These are phyloP conservation scores for Apus apus DNA, from an alignment of 2,113 vertebrate genomes.

Conservation along the genomic window DNA sequence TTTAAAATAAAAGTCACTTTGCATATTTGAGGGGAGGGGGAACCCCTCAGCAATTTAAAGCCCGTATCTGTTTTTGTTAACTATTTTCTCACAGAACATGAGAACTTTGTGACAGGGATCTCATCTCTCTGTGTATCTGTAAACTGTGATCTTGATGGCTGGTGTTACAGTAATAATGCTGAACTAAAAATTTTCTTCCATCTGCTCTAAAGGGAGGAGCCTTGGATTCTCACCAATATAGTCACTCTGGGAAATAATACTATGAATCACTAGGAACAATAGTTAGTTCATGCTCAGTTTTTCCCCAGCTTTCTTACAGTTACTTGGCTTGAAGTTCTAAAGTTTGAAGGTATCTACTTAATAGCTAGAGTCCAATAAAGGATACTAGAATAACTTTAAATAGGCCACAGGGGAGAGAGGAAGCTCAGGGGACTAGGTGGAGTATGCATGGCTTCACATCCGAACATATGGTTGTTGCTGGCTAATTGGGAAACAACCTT, in stretches of 20 bases:
- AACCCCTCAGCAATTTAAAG: neutral
- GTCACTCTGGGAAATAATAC: neutral
- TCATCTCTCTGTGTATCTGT: neutral
- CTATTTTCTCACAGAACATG: neutral
- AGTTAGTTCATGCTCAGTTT: neutral
- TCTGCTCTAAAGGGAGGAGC: neutral
- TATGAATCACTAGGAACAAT: conserved; percentile 34
- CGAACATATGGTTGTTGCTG: neutral
- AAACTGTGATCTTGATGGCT: neutral
- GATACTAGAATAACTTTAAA: neutral
- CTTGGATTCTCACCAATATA: neutral
- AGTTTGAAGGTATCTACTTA: neutral
- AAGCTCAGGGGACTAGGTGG: conserved; percentile 4
- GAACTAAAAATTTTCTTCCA: neutral
- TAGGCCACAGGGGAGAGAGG: neutral
- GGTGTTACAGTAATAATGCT: neutral
- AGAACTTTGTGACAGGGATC: neutral
- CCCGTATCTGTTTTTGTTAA: neutral
- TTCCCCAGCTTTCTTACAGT: neutral
- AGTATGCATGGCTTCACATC: neutral
- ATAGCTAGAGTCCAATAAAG: neutral
- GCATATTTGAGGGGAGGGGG: neutral
- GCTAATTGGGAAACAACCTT: neutral
- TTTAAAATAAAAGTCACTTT: neutral
- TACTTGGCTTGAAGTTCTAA: neutral